Percentiles rank a stretch among this genome's conserved stretches.
Evolutionary conservation across 2,888 invertebrate genomes (phyloP).

Genomic region (Amblyjoppa fuscipennis): DNA sequence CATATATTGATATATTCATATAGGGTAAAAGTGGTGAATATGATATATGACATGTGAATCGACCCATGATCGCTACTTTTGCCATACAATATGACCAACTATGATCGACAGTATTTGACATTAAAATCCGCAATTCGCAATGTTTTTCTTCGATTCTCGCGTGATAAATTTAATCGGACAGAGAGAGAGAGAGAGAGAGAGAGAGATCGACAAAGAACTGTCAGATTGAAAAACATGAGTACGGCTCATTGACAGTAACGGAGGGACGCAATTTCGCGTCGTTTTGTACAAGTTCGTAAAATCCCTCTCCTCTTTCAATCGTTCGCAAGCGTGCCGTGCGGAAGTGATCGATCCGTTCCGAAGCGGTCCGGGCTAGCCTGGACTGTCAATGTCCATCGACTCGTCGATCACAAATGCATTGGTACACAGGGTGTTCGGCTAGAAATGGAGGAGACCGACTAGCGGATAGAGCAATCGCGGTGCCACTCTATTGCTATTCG

Average conservation of each 20-base stretch:
- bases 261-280: not conserved
- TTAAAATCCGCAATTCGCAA: no score
- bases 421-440: conserved; percentile 26
- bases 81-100: no score
- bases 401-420: conserved; percentile 30
- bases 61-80: no score
- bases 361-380: conserved; percentile 10
- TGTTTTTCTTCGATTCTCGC: no score
- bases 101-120: no score
- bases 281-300: not conserved
- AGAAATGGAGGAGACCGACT: conserved; percentile 21
- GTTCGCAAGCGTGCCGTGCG: conserved; percentile 46
- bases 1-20: no score
- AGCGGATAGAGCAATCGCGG: conserved; percentile 23
- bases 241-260: not conserved
- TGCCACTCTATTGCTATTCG: conserved; percentile 37
- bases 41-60: no score
- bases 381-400: conserved; percentile 19
- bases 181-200: no score
- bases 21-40: no score
- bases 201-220: not conserved
- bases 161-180: not conserved
- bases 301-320: conserved; percentile 22
- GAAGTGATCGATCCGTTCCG: conserved; percentile 54
- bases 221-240: not conserved